A percentile compares a stretch with the other conserved stretches of the same genome.
Evolutionary conservation across 2,888 invertebrate species (phyloP).

Genomic region (Bembecia ichneumoniformis): DNA sequence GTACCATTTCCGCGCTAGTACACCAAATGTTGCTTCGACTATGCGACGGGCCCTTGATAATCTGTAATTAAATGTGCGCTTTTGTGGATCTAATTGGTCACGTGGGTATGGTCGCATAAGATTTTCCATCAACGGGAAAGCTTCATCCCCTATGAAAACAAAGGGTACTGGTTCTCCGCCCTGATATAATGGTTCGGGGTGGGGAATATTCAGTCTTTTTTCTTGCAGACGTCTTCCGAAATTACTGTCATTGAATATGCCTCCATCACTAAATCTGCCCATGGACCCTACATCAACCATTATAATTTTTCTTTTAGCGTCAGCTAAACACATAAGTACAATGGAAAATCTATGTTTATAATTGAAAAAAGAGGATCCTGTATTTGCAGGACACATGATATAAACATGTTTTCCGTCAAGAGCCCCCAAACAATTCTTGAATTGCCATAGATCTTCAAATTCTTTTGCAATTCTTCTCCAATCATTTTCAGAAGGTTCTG

Average conservation of each 20-base stretch:
- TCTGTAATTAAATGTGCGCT: slow-evolving; percentile 6
- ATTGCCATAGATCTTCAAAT: slow-evolving; percentile 15
- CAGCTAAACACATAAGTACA: slow-evolving; percentile 7
- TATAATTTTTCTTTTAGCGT: slow-evolving; percentile 11
- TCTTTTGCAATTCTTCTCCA: slow-evolving; percentile 13
- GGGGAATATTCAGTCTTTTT: background rate
- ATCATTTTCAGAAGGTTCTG: slow-evolving; percentile 9
- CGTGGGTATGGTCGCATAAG: slow-evolving; percentile 7
- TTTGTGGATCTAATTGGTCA: slow-evolving; percentile 5
- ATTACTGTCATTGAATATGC: slow-evolving; percentile 11
- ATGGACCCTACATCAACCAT: slow-evolving; percentile 11
- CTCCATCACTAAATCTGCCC: slow-evolving; percentile 12
- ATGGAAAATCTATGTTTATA: slow-evolving; percentile 11
- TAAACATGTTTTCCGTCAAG: slow-evolving; percentile 9
- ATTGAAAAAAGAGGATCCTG: no score
- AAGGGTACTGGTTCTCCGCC: slow-evolving; percentile 6
- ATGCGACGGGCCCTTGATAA: no score
- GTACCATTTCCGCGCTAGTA: slow-evolving; percentile 3
- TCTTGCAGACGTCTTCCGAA: slow-evolving; percentile 4
- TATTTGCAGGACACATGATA: no score
- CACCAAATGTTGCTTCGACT: no score
- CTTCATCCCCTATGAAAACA: slow-evolving; percentile 10
- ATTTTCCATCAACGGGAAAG: slow-evolving; percentile 8
- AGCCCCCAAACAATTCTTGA: slow-evolving; percentile 12
- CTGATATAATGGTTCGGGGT: background rate